Evolutionary conservation across 2,797 vertebrate genomes (phyloP), one percentile per base, ranked within the genome.

Genomic region (Erithacus rubecula): DNA sequence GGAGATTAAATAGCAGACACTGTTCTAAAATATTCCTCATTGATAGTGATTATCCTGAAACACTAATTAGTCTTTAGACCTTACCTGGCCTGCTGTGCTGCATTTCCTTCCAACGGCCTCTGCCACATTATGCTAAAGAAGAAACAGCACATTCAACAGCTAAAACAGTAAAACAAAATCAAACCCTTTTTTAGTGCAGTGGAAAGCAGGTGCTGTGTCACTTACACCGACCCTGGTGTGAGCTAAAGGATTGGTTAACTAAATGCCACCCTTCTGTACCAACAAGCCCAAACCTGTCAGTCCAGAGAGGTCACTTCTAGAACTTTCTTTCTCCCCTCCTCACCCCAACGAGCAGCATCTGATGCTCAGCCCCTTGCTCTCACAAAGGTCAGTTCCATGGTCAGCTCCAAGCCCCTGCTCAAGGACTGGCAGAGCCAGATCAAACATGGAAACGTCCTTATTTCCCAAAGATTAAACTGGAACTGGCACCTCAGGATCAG

Each of bases 11-110:
- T 86, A 89, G 59, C 75, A 68, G 76, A 59, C 19, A 26, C 29
- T 58, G 62, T 65, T 59, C 65, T 93, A 82, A 89, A 90, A 36
- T 65, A 77, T 14, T 87, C 55, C 63, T 89, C 64, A n/a, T 3
- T 44, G 46, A n/a, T 7, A 29, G 63, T 55, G 60, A 83, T 76
- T 43, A 70, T 12, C 56, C 75, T 55, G 64, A 78, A 60, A 72
- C 20, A n/a, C 34, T 53, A 51, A 64, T 37, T 14, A 41, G 46
- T 23, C 34, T 47, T 56, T 10, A 69, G 80, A 15, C 22, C 41
- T n/a, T n/a, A 27, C 13, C 37, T 22, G 72, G 52, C 39, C 81
- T 74, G 82, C 46, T 67, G 30, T 26, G 41, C 82, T 72, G 36
- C 65, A 13, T 53, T 43, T 70, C 71, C 49, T 84, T 46, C 41